phyloP scores from a whole-genome alignment of 2,797 vertebrate species.

The Phataginus tetradactyla region DNA sequence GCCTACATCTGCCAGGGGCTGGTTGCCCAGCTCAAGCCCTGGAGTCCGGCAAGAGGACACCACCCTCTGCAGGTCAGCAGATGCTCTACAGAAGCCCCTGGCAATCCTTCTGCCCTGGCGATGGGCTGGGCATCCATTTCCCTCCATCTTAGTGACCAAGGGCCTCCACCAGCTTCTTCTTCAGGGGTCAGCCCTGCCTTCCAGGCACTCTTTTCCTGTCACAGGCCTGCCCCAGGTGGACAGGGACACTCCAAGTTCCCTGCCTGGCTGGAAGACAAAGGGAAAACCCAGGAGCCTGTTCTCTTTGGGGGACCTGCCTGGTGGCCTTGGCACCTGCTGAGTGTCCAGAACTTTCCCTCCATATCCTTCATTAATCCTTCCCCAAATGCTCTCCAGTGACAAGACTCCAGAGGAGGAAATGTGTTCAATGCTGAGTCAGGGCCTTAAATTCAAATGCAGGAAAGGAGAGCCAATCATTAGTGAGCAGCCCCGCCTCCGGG shows the following conservation, averaged over 20 bases:
- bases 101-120: not conserved
- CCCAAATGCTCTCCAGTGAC: not conserved
- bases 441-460: not conserved
- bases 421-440: not conserved
- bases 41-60: not conserved
- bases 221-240: not conserved
- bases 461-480: not conserved
- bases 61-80: not conserved
- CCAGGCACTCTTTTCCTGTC: rapidly evolving
- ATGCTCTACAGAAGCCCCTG: not conserved
- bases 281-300: not conserved
- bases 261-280: not conserved
- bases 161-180: not conserved
- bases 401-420: not conserved
- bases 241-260: not conserved
- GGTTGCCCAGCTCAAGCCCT: rapidly evolving
- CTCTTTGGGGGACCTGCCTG: not conserved
- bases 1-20: rapidly evolving
- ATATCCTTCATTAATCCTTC: not conserved
- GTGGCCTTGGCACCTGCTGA: not conserved
- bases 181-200: rapidly evolving
- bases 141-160: not conserved
- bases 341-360: not conserved
- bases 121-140: not conserved
- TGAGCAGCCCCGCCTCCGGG: not conserved